Evolutionary conservation across 2,113 vertebrate species (phyloP), one percentile per base, ranked within the genome.

Genomic region (Salvator merianae): DNA sequence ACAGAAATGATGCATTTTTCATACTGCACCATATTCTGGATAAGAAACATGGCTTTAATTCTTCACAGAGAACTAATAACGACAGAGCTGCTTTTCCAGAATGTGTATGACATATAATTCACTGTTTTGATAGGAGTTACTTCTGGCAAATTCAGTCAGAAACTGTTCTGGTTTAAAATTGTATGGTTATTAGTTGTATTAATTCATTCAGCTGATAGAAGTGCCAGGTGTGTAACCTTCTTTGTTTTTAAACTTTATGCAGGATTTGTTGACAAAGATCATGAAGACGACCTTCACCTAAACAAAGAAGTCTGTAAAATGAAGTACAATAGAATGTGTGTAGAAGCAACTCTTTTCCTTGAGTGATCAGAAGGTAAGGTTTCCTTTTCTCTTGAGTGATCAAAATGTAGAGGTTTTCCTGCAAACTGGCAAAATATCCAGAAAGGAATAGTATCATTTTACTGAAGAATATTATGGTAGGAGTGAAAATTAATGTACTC

Each of bases 101-200:
- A 47, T 47, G 43, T 47, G 43, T 9, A 47, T 9, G 10, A 9
- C 43, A 47, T 47, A 1, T 9, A 47, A 47, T 47, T 47, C 10
- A 47, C 43, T 47, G 43, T 47, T 47, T 47, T 59, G 55, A 59
- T 59, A 59, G 20, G 55, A 59, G 55, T 59, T 4, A 20, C 16
- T 16, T 59, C 55, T 59, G 53, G 10, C 43, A 47, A 59, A 59
- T 20, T 59, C 55, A 16, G 18, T 84, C 26, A 30, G 8, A 65
- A 81, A 73, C 70, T 22, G 5, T 16, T 55, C 50, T 55, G 55
- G 40, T 47, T 59, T 59, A 5, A 59, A 59, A 59, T 88, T 40
- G 28, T 50, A 26, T 65, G 59, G 10, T 89, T 79, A 43, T 74
- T 65, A 89, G 72, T 74, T 86, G n/a, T 69, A 69, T 34, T 28